These are phyloP conservation scores for Chrysolina oricalcia DNA, from an alignment of 2,888 invertebrate genomes.

Conservation along the genomic window DNA sequence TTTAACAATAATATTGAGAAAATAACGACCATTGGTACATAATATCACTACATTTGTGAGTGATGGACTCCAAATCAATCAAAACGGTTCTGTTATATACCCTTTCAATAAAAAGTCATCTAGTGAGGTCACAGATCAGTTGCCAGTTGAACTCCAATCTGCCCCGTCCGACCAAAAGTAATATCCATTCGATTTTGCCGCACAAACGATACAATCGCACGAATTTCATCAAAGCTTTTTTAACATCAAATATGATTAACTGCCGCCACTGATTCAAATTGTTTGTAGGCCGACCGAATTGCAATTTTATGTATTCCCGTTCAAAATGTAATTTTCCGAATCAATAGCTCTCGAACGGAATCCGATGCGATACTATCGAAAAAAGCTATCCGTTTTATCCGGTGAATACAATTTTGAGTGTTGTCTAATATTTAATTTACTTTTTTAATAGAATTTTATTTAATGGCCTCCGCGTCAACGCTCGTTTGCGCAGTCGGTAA, in stretches of 20 bases:
- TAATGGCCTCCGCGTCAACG: background rate
- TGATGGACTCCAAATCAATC: too few relatives aligned
- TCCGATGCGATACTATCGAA: conserved; percentile 3
- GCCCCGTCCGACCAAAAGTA: background rate
- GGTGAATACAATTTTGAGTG: conserved; percentile 14
- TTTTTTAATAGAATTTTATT: conserved; percentile 22
- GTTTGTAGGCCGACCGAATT: conserved; percentile 33
- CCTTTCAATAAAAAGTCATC: background rate
- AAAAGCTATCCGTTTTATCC: conserved; percentile 10
- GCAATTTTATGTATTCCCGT: conserved; percentile 34
- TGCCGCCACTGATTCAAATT: conserved; percentile 35
- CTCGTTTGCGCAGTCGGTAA: background rate
- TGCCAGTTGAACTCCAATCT: background rate
- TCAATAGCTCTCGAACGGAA: conserved; percentile 26
- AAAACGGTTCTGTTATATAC: too few relatives aligned
- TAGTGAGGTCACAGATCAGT: background rate
- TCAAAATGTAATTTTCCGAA: conserved; percentile 42
- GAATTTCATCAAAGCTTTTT: conserved; percentile 33
- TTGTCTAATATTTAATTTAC: conserved; percentile 11
- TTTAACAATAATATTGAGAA: too few relatives aligned
- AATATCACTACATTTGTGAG: too few relatives aligned
- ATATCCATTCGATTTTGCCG: background rate
- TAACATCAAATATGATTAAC: conserved; percentile 34
- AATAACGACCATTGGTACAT: too few relatives aligned
- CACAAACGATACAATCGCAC: conserved; percentile 12